These are phyloP conservation scores for Clarias gariepinus DNA, from an alignment of 2,113 vertebrate species.

Conservation along the genomic window DNA sequence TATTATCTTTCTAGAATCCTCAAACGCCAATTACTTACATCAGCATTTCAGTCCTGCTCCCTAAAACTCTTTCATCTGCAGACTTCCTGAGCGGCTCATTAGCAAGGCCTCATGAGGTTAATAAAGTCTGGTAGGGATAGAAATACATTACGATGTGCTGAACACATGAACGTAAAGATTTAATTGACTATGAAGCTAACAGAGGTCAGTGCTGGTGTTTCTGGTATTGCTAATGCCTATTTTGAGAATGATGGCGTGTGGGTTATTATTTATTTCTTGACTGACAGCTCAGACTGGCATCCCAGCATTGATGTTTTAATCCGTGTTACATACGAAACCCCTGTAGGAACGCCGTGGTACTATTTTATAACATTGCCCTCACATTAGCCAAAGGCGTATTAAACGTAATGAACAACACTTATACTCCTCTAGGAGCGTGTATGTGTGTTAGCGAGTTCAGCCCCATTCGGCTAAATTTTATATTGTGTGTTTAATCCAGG, in stretches of 20 bases:
- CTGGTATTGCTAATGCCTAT: background rate
- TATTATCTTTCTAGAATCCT: background rate
- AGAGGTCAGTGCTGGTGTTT: background rate
- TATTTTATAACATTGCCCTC: background rate
- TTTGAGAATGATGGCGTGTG: conserved; percentile 4
- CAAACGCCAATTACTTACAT: conserved; percentile 11
- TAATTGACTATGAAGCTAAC: background rate
- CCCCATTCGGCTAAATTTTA: background rate
- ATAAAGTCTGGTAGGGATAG: background rate
- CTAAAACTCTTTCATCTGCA: background rate
- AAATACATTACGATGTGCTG: background rate
- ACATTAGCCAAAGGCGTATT: background rate
- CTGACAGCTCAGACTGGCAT: conserved; percentile 20
- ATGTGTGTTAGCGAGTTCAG: background rate
- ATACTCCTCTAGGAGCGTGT: background rate
- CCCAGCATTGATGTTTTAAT: conserved; percentile 13
- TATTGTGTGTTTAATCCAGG: background rate
- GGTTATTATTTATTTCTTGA: background rate
- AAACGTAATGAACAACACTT: background rate
- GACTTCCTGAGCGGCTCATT: conserved; percentile 5
- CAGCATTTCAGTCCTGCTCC: conserved; percentile 13
- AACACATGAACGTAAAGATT: background rate
- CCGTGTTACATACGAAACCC: background rate
- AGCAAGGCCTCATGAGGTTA: background rate
- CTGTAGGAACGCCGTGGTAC: background rate